Percentiles rank a stretch among this genome's conserved stretches.
Evolutionary conservation across 2,797 vertebrate species (phyloP).

Genomic region (Pogoniulus pusillus): DNA sequence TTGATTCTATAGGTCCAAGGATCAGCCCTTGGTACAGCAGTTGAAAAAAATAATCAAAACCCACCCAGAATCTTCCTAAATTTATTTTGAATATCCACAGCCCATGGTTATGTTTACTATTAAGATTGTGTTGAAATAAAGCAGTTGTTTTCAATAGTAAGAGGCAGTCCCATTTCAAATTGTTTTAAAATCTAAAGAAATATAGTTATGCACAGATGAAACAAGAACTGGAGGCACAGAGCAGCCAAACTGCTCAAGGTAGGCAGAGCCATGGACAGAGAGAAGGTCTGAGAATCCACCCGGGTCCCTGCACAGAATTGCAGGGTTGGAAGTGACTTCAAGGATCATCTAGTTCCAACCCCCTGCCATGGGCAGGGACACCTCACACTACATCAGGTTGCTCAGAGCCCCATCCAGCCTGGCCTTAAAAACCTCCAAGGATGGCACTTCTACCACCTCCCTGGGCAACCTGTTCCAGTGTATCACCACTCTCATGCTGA

Average conservation of each 20-base stretch:
- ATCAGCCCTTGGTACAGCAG: not conserved
- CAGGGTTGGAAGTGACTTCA: too few species aligned
- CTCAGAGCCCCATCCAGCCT: too few species aligned
- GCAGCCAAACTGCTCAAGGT: not conserved
- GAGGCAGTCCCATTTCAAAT: not conserved
- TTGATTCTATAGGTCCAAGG: slow-evolving; percentile 40
- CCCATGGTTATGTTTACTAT: not conserved
- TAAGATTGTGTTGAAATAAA: not conserved
- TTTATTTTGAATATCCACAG: not conserved
- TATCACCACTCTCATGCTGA: too few species aligned
- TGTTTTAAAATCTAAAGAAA: not conserved
- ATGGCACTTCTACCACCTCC: too few species aligned
- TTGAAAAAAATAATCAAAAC: slow-evolving; percentile 1
- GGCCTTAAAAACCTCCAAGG: too few species aligned
- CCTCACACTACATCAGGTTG: too few species aligned
- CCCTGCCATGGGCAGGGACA: too few species aligned
- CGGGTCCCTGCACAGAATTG: not conserved
- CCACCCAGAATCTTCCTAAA: slow-evolving; percentile 1
- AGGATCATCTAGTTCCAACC: too few species aligned
- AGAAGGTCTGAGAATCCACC: not conserved
- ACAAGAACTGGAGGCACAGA: not conserved
- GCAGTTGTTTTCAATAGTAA: not conserved
- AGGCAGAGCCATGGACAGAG: not conserved
- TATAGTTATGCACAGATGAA: not conserved
- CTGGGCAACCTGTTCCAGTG: too few species aligned